Evolutionary conservation across 2,888 invertebrate genomes (phyloP), one percentile per base, ranked within the genome.

Genomic region (Acleris laterana): DNA sequence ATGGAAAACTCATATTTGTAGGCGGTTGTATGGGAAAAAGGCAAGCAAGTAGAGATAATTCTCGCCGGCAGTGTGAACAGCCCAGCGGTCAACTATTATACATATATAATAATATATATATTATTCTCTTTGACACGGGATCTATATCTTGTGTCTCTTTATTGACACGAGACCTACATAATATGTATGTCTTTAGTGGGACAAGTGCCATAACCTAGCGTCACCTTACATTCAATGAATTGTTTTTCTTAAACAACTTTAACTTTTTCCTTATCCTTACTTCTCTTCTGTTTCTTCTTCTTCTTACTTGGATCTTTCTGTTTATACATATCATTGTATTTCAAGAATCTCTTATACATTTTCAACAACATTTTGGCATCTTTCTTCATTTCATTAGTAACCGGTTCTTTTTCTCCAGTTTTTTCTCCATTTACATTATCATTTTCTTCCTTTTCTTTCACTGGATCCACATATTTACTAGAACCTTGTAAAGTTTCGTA

Each of bases 321-420:
- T 64, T 77, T 84, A 44, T 75, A 80, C 55, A 89, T 84, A 59
- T 90, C 85, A 62, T 89, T 91, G 51, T 89, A 86, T 74, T 93
- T 93, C 0, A 93, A 64, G 48, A 93, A 69, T 56, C 83, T 88
- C 68, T 88, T 93, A 62, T 93, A 93, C 90, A 93, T 93, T 79
- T 89, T 93, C 50, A 93, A 68, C 7, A 93, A 68, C 56, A 89
- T 84, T 70, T 90, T 91, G 0, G 93, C 93, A 58, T 93, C 92
- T 71, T 88, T 92, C 49, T 87, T 89, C 84, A 93, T 87, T 70
- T 80, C 81, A 48, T 66, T 77, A 0, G 80, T 79, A 0, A 80
- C 71, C 59, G 19, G 49, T 9, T 66, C 67, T 17, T 66, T 65
- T 62, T 42, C 62, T 20, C 70, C 65, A n/a, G 1, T 22, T 49